Evolutionary conservation across 2,797 vertebrate genomes (phyloP), one percentile per base, ranked within the genome.

Genomic region (Bradypus variegatus): DNA sequence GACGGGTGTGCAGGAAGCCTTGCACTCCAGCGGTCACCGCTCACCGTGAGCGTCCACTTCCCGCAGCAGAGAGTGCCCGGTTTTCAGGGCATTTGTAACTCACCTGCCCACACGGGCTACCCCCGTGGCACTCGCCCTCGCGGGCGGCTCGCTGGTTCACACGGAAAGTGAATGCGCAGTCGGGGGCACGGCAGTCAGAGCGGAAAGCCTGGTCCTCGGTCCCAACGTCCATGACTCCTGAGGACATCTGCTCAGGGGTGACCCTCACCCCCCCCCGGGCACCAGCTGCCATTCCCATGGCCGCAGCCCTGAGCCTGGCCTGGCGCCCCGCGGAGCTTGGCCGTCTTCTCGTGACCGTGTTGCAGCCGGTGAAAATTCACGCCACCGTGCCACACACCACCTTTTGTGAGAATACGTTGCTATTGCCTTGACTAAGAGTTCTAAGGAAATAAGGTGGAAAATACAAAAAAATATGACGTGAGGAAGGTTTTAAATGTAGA

Each of bases 271-370:
- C 41, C 6, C 41, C 41, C 41, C 6, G 41, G 41, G 41, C 41
- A 5, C 41, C 41, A 8, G 41, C 41, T 45, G 41, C 41, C 41
- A 8, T 45, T 45, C 8, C 41, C 41, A 8, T 45, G 41, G 41
- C 41, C 41, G 8, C 41, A 45, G 41, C 41, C 41, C 41, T 45
- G 3, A 45, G 41, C 41, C 41, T 8, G 4, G 41, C 41, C 41
- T 45, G 41, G 41, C 4, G 41, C 41, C 41, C 4, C 41, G 41
- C 6, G 41, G 41, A 75, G 15, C 88, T 29, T 69, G 79, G 96
- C 96, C 95, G 95, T 70, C 75, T 95, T 95, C 76, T 97, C 96
- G 96, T 97, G 95, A 90, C 80, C 95, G 62, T 85, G 96, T 93
- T 96, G 83, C 96, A 55, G 69, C 48, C 84, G 29, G 75, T 93